These are phyloP conservation scores for Amphimallon solstitiale DNA, from an alignment of 2,888 invertebrate genomes.

Conservation along the genomic window DNA sequence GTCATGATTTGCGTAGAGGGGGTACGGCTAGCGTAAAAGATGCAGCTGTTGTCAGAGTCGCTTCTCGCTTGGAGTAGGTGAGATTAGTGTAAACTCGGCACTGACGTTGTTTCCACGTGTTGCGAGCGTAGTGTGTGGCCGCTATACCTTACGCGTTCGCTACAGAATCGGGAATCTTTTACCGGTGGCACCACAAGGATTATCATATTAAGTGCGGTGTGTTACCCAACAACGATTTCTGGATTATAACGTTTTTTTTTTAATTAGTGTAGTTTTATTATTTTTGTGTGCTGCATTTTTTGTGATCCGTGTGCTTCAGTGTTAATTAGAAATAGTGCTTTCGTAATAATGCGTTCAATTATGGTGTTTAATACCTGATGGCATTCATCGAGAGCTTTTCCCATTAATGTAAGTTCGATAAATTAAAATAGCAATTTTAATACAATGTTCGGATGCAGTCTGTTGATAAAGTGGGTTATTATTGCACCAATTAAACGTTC, in stretches of 20 bases:
- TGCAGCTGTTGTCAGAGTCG: slow-evolving; percentile 56
- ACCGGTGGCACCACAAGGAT: neutral
- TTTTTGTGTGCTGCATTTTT: too few relatives aligned
- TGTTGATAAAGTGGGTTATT: slow-evolving; percentile 24
- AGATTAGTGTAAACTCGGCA: slow-evolving; percentile 34
- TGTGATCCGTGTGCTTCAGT: too few relatives aligned
- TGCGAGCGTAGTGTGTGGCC: neutral
- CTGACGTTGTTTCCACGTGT: neutral
- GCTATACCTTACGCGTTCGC: too few relatives aligned
- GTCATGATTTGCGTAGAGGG: slow-evolving; percentile 32
- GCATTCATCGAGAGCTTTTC: neutral
- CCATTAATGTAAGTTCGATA: neutral
- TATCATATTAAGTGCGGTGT: too few relatives aligned
- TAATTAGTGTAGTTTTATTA: too few relatives aligned
- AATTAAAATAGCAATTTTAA: neutral
- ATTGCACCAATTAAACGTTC: slow-evolving; percentile 25
- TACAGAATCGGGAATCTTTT: neutral
- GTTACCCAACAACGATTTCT: too few relatives aligned
- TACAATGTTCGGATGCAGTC: neutral
- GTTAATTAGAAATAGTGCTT: too few relatives aligned
- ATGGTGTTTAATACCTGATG: too few relatives aligned
- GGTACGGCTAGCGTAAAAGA: slow-evolving; percentile 43
- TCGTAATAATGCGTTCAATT: too few relatives aligned
- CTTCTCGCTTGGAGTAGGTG: slow-evolving; percentile 21
- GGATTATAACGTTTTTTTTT: neutral